Base-by-base conservation (phyloP, 2,797 vertebrate genomes). In the Microctenopoma steveboyesi region DNA sequence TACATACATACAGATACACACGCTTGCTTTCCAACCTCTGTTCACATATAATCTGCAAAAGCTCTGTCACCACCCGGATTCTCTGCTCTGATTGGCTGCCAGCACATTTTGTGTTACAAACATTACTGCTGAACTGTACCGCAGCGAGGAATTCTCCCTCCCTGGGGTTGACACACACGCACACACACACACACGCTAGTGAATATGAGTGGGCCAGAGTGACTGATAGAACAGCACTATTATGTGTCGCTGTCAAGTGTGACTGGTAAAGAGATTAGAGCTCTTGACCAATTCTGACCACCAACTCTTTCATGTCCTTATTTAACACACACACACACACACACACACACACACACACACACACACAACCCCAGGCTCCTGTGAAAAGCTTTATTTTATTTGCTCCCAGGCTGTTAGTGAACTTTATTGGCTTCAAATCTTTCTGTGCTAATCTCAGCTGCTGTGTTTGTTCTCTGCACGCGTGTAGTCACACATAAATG, bases 311-410 rank as follows among this genome's bases (percentile, higher is more conserved):
- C 73, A 86, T 73, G 76, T 72, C 46, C 12, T 33, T 22, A 13
- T 76, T 75, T 46, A 72, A 82, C 60, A 78, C 33, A 73, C 57
- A 51, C 48, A 55, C 61, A 60, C 22, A 22, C 58, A 52, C 45
- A 39, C n/a, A 51, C 22, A 22, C 22, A 22, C 22, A 22, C 22
- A 22, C 22, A 22, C 22, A 83, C 60, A 78, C 33, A 73, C 57
- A 54, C 58, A 52, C 45, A 39, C n/a, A 51, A 43, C 37, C 63
- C 39, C 35, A 54, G 64, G 68, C 69, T 67, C 55, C 62, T 72
- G 78, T 35, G 80, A 68, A 84, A 78, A 78, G 59, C 69, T 78
- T 79, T 74, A 72, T 80, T 88, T 85, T 71, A 82, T 85, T 76
- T 73, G 69, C 75, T 85, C 62, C 59, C 3, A 11, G 67, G 56